Base-by-base conservation (phyloP, 2,797 vertebrate genomes). In the Micrastur ruficollis region DNA sequence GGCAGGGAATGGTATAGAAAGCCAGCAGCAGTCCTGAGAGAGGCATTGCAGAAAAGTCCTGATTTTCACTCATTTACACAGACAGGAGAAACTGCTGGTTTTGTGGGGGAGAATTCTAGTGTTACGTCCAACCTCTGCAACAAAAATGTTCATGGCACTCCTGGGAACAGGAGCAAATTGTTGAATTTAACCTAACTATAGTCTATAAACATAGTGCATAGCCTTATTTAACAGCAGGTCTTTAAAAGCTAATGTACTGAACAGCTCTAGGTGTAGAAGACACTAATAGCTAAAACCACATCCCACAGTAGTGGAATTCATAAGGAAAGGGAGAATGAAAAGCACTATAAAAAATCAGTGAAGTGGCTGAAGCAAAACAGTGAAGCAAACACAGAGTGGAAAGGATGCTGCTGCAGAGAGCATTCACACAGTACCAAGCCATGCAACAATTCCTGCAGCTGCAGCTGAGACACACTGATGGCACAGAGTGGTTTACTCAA, bases 341-440 rank as follows among this genome's bases (percentile, higher is more conserved):
- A 63, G 15, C 36, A 32, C 7, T 44, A 5, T 31, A 40, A 40
- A 71, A 67, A 38, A 55, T 6, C 38, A 70, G 59, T 46, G 52
- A 63, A 29, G 27, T 7, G 3, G 12, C 59, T 73, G 46, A n/a
- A n/a, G n/a, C n/a, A n/a, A n/a, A n/a, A n/a, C n/a, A n/a, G n/a
- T 0, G 3, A 53, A 20, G 34, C 31, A 70, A 55, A 73, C 31
- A 85, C 32, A 34, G 63, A 50, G 16, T 25, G 81, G 34, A 50
- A 49, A 83, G 67, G 65, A 50, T 2, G 1, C 19, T 47, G 27
- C 61, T 78, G 55, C 61, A 70, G 79, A 26, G 16, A 42, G 14
- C 0, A 2, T 22, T 53, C 53, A 26, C 1, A 4, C 0, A 2
- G 27, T 55, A 59, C 46, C 25, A 65, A 23, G 47, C 67, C 16